phyloP scores from a whole-genome alignment of 1,140 invertebrate species.

The Panulirus ornatus region DNA sequence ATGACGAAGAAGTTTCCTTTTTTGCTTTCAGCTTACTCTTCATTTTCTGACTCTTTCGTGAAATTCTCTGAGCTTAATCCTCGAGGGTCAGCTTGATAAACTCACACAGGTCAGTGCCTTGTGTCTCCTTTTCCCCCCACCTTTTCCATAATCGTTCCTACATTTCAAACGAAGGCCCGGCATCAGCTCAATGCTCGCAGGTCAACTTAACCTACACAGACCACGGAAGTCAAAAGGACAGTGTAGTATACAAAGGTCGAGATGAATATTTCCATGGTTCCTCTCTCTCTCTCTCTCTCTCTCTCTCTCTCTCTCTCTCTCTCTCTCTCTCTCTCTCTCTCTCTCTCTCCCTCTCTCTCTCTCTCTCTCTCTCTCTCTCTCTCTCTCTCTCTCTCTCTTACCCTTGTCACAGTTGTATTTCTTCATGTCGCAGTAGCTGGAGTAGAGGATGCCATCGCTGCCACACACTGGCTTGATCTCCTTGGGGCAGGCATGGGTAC shows the following conservation, averaged over 20 bases:
- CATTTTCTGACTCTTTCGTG: too few species aligned
- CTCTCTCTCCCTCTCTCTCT: conserved; percentile 6
- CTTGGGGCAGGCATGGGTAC: conserved; percentile 80
- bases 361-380: neutral
- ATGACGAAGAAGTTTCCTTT: too few species aligned
- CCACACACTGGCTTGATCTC: conserved; percentile 90
- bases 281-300: neutral
- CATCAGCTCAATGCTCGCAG: too few species aligned
- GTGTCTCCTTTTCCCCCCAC: neutral
- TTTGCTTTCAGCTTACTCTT: too few species aligned
- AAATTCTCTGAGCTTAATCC: too few species aligned
- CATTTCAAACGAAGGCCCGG: neutral
- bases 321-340: too few species aligned
- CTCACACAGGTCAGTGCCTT: too few species aligned
- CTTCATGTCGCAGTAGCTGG: conserved; percentile 84
- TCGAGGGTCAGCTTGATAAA: too few species aligned
- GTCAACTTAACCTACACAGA: too few species aligned
- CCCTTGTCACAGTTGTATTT: conserved; percentile 81
- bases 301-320: neutral
- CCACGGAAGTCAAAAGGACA: too few species aligned
- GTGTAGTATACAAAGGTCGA: too few species aligned
- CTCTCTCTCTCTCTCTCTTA: neutral
- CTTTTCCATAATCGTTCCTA: neutral
- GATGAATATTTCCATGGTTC: neutral
- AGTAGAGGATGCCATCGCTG: conserved; percentile 91